A percentile compares a stretch with the other conserved stretches of the same genome.
These are phyloP conservation scores for Corythornis cristatus DNA, from an alignment of 2,113 vertebrate species.

Conservation along the genomic window DNA sequence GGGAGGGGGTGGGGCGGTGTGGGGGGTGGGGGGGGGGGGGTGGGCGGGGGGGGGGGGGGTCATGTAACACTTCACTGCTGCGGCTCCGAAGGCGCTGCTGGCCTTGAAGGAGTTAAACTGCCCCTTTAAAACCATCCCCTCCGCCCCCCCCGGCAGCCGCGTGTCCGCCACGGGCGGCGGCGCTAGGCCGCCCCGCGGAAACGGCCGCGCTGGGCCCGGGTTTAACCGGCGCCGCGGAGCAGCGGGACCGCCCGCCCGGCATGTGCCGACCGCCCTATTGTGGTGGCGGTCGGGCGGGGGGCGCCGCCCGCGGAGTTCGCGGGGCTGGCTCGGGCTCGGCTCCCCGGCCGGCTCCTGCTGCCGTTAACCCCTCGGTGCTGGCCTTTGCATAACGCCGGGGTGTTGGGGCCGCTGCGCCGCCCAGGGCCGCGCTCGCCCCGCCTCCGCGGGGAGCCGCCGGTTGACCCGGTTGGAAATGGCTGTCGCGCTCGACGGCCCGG, in stretches of 20 bases:
- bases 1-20: no score
- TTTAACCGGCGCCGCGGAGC: neutral
- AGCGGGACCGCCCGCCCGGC: neutral
- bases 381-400: neutral
- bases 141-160: neutral
- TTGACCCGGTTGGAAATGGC: slow-evolving; percentile 32
- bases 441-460: neutral
- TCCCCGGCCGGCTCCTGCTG: neutral
- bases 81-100: no score
- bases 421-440: neutral
- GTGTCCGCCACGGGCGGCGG: neutral
- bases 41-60: no score
- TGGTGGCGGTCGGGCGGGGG: neutral
- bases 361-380: neutral
- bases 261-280: neutral
- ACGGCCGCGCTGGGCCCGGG: neutral
- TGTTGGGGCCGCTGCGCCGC: neutral
- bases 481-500: neutral
- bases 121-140: no score
- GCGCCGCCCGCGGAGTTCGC: neutral
- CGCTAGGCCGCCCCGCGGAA: neutral
- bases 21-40: no score
- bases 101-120: no score
- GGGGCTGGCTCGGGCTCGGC: neutral
- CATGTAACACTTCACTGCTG: no score